phyloP scores from a whole-genome alignment of 2,797 vertebrate species.

The Heliangelus exortis region DNA sequence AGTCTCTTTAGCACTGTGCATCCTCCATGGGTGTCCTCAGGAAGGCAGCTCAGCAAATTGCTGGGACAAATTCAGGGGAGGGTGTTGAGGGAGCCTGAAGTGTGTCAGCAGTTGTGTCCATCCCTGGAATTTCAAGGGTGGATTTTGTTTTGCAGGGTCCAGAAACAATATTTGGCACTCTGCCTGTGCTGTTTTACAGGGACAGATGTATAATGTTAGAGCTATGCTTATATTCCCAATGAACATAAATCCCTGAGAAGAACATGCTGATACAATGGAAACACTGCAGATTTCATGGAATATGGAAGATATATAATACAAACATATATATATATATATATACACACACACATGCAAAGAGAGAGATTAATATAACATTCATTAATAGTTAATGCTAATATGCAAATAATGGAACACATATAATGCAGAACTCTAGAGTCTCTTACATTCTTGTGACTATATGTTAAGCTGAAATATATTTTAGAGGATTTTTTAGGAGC shows the following conservation, averaged over 20 bases:
- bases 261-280: conserved; percentile 50
- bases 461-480: neutral
- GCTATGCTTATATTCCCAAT: conserved; percentile 14
- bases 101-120: neutral
- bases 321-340: neutral
- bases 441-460: neutral
- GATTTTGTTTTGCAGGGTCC: neutral
- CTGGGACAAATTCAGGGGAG: neutral
- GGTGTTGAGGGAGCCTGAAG: neutral
- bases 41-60: neutral
- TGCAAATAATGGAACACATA: neutral
- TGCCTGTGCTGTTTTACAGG: neutral
- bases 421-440: neutral
- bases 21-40: neutral
- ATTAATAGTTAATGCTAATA: neutral
- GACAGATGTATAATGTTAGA: conserved; percentile 45
- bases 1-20: neutral
- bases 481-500: neutral
- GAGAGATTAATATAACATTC: neutral
- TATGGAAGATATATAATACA: neutral
- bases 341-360: neutral
- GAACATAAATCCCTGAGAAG: conserved; percentile 5
- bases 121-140: neutral
- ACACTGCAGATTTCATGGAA: neutral
- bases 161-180: neutral